Conservation (phyloP, 2,113 vertebrate genomes). For the Carassius gibelio region DNA sequence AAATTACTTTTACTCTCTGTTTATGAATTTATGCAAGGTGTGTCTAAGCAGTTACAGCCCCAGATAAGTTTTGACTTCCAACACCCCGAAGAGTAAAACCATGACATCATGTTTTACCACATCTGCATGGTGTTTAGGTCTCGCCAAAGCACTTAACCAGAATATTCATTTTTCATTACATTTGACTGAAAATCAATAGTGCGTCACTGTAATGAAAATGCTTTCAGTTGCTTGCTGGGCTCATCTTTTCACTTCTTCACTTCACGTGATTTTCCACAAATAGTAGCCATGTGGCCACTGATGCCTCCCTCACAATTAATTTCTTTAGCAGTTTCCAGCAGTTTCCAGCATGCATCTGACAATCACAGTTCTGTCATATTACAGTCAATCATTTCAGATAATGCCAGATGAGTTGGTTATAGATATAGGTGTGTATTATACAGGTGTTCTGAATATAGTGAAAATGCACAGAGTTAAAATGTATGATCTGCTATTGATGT, state of each 20-base stretch:
- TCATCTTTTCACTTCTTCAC: constrained; percentile 35
- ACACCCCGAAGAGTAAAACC: constrained; percentile 42
- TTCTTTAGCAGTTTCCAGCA: neutral
- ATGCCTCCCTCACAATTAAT: neutral
- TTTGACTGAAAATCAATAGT: constrained; percentile 13
- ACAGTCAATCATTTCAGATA: neutral
- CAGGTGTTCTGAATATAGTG: neutral
- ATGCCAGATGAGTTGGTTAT: neutral
- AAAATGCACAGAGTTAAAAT: neutral
- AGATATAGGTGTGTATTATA: no score
- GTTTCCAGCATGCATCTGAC: neutral
- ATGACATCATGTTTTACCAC: constrained; percentile 51
- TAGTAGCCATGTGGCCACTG: neutral
- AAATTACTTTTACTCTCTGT: constrained; percentile 40
- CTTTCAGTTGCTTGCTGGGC: constrained; percentile 26
- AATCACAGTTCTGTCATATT: neutral
- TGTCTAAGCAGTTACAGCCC: constrained; percentile 25
- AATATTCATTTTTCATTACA: constrained; percentile 18
- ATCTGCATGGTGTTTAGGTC: constrained; percentile 26
- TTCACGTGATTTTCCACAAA: constrained; percentile 40
- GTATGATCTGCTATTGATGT: neutral
- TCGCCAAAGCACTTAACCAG: constrained; percentile 20
- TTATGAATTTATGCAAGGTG: constrained; percentile 47
- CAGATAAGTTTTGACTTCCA: constrained; percentile 15
- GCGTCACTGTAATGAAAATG: constrained; percentile 41